Evolutionary conservation across 2,888 invertebrate genomes (phyloP), one percentile per base, ranked within the genome.

Genomic region (Microctonus aethiopoides): DNA sequence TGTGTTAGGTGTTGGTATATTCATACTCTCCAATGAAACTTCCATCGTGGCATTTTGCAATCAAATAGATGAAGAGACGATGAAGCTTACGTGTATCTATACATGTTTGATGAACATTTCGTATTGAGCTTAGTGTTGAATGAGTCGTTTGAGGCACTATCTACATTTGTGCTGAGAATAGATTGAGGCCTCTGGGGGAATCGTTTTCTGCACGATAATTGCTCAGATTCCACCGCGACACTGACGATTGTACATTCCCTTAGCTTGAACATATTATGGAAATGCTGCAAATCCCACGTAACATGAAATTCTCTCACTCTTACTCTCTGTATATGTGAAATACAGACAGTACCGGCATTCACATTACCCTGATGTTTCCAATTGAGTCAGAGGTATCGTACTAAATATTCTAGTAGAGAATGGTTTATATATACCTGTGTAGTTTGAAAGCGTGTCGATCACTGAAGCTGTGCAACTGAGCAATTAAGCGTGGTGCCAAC

Each of bases 181-280:
- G 62, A 51, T 46, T 63, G 62, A 63, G 51, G 51, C 62, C 62
- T 63, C 62, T 11, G 22, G 20, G 46, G 51, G 62, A 63, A 51
- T 51, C 51, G 62, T 63, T 51, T 63, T 39, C 46, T 16, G 62
- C 20, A 32, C 22, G n/a, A 63, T 63, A 63, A 63, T 63, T 63
- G 51, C 62, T 63, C 62, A 29, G 51, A 63, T 63, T 63, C 46
- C 22, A 62, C 36, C 34, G 34, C 62, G 51, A 63, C 41, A 63
- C 29, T 63, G 46, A 63, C 41, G 62, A 63, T n/a, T 57, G 41
- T 51, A 46, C 46, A 46, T 46, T 46, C 46, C 10, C 36, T 36
- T 1, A 46, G 57, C 57, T 5, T n/a, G 29, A 20, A 34, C 32
- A n/a, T 16, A 6, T 57, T 7, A 32, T 57, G 3, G 32, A 57